phyloP scores from a whole-genome alignment of 2,888 invertebrate genomes.

The Tortricodes alternella region DNA sequence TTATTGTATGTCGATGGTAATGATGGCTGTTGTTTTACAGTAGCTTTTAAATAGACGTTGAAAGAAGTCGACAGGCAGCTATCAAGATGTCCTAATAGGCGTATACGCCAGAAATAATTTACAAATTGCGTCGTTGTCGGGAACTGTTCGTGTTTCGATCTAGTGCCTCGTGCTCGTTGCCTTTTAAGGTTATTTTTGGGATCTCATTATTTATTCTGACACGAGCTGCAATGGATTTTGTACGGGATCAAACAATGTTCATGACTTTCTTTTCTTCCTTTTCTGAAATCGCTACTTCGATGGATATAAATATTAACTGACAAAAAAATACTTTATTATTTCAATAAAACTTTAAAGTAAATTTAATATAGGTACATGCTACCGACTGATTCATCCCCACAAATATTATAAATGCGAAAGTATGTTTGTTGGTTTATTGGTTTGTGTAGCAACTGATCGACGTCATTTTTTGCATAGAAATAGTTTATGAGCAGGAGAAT shows the following conservation, averaged over 20 bases:
- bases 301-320: too few relatives aligned
- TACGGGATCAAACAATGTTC: slow-evolving; percentile 1
- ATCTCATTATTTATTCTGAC: slow-evolving; percentile 40
- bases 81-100: slow-evolving; percentile 81
- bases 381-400: too few relatives aligned
- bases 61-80: slow-evolving; percentile 79
- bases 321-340: too few relatives aligned
- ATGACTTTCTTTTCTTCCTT: too few relatives aligned
- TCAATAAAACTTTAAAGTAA: too few relatives aligned
- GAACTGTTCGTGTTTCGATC: slow-evolving; percentile 34
- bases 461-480: too few relatives aligned
- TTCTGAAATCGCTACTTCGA: too few relatives aligned
- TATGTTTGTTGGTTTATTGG: too few relatives aligned
- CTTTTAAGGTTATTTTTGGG: slow-evolving; percentile 35
- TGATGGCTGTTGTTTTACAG: slow-evolving; percentile 40
- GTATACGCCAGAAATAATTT: slow-evolving; percentile 76
- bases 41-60: slow-evolving; percentile 80
- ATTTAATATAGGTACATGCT: too few relatives aligned
- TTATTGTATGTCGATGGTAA: slow-evolving; percentile 14
- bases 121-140: slow-evolving; percentile 67
- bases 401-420: too few relatives aligned
- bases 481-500: too few relatives aligned
- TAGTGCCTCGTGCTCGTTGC: slow-evolving; percentile 31
- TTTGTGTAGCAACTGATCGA: too few relatives aligned
- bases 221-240: slow-evolving; percentile 4